Percentiles rank a stretch among this genome's conserved stretches.
Conservation (phyloP, 2,888 invertebrate genomes). For the Brachycybe producta region DNA sequence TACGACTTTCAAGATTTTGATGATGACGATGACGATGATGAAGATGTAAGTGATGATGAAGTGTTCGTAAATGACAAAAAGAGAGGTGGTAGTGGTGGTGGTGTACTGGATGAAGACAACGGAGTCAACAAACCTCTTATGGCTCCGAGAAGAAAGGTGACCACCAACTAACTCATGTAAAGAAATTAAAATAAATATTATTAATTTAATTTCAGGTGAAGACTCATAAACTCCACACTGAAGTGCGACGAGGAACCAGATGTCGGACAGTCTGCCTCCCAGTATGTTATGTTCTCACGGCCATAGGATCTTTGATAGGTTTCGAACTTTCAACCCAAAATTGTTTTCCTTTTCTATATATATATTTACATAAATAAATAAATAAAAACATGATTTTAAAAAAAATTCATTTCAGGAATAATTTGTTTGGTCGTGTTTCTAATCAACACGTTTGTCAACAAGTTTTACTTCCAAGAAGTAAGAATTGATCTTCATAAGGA, state of each 20-base stretch:
- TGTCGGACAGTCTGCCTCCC: constrained; percentile 49
- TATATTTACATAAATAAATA: constrained; percentile 23
- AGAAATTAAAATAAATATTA: background rate
- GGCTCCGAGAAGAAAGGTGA: constrained; percentile 50
- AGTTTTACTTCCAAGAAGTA: constrained; percentile 45
- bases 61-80: constrained; percentile 58
- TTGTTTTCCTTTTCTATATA: too few relatives aligned
- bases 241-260: constrained; percentile 42
- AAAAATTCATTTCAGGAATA: constrained; percentile 37
- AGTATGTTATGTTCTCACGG: constrained; percentile 50
- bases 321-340: constrained; percentile 18
- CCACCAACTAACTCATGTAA: background rate
- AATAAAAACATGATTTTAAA: background rate
- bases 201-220: constrained; percentile 21
- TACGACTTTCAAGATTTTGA: constrained; percentile 47
- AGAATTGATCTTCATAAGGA: constrained; percentile 34
- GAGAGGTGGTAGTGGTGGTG: too few relatives aligned
- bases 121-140: constrained; percentile 57
- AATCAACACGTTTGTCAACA: constrained; percentile 50
- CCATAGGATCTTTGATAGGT: constrained; percentile 46
- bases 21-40: constrained; percentile 45
- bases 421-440: constrained; percentile 49
- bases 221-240: constrained; percentile 34
- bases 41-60: constrained; percentile 57
- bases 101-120: constrained; percentile 46